phyloP scores from a whole-genome alignment of 2,113 vertebrate species.

The Petrocephalus zakoni region DNA sequence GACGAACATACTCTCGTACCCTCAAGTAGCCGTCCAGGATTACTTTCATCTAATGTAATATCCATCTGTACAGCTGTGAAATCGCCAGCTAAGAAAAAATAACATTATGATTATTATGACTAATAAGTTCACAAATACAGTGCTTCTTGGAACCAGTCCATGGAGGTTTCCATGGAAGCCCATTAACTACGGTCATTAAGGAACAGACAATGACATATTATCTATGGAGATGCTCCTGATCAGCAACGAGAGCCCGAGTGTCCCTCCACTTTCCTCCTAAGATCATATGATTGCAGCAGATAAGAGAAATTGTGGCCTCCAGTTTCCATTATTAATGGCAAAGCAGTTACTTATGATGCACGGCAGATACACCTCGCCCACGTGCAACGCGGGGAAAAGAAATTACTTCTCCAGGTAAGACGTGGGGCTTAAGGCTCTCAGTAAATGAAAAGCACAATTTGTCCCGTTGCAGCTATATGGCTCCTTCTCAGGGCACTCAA shows the following conservation, averaged over 20 bases:
- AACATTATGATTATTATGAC: constrained; percentile 10
- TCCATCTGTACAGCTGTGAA: background rate
- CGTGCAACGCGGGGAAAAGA: background rate
- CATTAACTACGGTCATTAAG: background rate
- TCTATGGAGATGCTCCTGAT: background rate
- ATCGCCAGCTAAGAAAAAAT: background rate
- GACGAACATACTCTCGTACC: background rate
- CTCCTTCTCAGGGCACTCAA: background rate
- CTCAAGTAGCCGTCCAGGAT: background rate
- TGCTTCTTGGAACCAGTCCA: background rate
- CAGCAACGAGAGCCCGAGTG: background rate
- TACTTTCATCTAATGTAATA: background rate
- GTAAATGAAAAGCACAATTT: constrained; percentile 20
- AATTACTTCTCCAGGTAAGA: constrained; percentile 5
- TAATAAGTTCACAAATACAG: background rate
- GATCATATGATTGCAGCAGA: constrained; percentile 1
- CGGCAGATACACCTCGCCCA: background rate
- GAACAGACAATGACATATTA: background rate
- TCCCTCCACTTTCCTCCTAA: background rate
- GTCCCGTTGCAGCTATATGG: background rate
- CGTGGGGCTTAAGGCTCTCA: background rate
- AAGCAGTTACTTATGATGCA: background rate
- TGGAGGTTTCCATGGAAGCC: background rate
- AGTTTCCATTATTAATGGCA: background rate
- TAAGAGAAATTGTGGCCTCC: background rate